Conservation (phyloP, 2,113 vertebrate genomes). For the Sturnira hondurensis region DNA sequence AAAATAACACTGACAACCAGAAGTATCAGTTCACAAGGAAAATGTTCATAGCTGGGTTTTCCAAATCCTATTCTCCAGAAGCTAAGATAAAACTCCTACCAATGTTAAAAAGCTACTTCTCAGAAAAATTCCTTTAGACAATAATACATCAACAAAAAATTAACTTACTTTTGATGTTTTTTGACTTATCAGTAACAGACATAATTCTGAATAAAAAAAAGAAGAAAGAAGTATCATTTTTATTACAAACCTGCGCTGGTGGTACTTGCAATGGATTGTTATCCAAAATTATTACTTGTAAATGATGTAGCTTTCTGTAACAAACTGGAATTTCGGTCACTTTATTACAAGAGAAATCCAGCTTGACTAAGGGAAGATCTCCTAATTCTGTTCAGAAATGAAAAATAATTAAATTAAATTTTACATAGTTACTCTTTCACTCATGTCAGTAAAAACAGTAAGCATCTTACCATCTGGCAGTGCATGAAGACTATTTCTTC, state of each 20-base stretch:
- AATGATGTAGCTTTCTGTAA: conserved; percentile 93
- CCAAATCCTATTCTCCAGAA: neutral
- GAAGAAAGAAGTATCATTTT: conserved; percentile 22
- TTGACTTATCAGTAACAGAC: neutral
- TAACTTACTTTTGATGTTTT: neutral
- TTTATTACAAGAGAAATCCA: conserved; percentile 99
- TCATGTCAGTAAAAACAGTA: conserved; percentile 35
- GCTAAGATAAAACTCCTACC: neutral
- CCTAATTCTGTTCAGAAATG: conserved; percentile 86
- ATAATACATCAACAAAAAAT: neutral
- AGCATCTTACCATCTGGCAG: conserved; percentile 91
- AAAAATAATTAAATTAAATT: conserved; percentile 57
- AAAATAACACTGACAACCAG: neutral
- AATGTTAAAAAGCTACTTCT: conserved; percentile 22
- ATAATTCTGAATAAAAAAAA: conserved; percentile 19
- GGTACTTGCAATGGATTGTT: conserved; percentile 99
- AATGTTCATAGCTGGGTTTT: neutral
- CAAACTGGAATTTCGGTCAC: conserved; percentile 95
- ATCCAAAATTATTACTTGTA: conserved; percentile 95
- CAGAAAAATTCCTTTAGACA: neutral
- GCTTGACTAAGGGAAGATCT: conserved; percentile 92
- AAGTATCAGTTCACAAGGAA: conserved; percentile 21
- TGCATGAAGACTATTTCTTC: conserved; percentile 96
- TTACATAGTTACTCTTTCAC: neutral
- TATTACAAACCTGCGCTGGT: conserved; percentile 91